A percentile compares a stretch with the other conserved stretches of the same genome.
These are phyloP conservation scores for Coracopsis vasa DNA, from an alignment of 2,113 vertebrate genomes.

Conservation along the genomic window DNA sequence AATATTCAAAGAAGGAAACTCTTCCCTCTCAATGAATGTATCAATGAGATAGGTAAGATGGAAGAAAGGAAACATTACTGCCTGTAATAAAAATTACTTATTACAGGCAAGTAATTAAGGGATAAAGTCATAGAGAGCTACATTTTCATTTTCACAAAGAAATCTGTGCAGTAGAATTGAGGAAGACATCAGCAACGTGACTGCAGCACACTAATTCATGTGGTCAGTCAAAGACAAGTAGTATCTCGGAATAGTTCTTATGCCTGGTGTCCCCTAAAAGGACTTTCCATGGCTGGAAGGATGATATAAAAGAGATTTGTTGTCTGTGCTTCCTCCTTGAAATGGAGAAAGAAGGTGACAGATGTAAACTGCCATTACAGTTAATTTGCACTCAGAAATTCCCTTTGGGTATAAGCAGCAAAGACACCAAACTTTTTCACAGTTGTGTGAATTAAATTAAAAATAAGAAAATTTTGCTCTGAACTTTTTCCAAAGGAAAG, in stretches of 20 bases:
- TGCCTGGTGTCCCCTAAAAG: neutral
- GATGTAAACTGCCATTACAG: neutral
- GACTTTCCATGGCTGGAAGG: neutral
- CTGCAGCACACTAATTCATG: neutral
- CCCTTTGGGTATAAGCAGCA: neutral
- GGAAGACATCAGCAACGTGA: neutral
- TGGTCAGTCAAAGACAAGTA: neutral
- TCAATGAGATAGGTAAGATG: neutral
- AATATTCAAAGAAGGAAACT: neutral
- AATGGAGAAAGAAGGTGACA: neutral
- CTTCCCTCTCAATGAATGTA: neutral
- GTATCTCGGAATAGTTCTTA: neutral
- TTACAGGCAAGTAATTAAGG: neutral
- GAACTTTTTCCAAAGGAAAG: neutral
- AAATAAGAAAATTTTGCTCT: neutral
- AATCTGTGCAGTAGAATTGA: neutral
- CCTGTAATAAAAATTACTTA: neutral
- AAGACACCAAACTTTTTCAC: neutral
- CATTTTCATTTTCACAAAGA: neutral
- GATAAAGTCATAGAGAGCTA: neutral
- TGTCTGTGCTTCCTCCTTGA: neutral
- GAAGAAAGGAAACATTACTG: neutral
- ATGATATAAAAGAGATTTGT: neutral
- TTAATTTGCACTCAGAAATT: neutral
- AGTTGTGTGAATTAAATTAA: neutral